Evolutionary conservation across 2,888 invertebrate species (phyloP), one percentile per base, ranked within the genome.

Genomic region (Lasius platythorax): DNA sequence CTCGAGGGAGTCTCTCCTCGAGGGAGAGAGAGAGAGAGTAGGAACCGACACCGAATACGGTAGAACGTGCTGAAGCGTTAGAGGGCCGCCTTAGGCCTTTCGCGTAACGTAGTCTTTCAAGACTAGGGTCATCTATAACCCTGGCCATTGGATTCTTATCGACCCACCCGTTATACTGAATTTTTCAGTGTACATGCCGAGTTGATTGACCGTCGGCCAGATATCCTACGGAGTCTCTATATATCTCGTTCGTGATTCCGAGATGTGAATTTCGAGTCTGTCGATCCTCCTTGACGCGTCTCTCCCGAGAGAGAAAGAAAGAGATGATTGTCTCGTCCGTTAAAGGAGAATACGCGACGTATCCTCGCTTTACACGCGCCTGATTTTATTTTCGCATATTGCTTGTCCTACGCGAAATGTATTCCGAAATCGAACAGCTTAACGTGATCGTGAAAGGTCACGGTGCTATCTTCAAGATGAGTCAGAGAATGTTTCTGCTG

Each of bases 91-190:
- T 82, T 66, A 84, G 53, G 66, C 63, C 72, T 82, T 85, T 37
- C 84, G 68, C 75, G 82, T 66, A 66, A 53, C 40, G 85, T 58
- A 67, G 68, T 88, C 89, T 89, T 90, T 90, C 90, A 90, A 91
- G 91, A 89, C 91, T 88, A 90, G 88, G 87, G 92, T 92, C 91
- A 91, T 89, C 87, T 88, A 91, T 91, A 91, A 89, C 89, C 90
- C 87, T 85, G 88, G 87, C 78, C 88, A 91, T 91, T 91, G 88
- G 90, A 92, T 92, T 89, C 91, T 92, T 92, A 92, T 92, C 90
- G 91, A 91, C 87, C 87, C 87, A 88, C 87, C 53, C 2, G 53
- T 86, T 68, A 64, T 81, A 40, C 82, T 92, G 90, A 91, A 92
- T 92, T 90, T 92, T 92, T 91, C 85, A 92, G 84, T 83, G 84